A percentile compares a stretch with the other conserved stretches of the same genome.
phyloP scores from a whole-genome alignment of 2,888 invertebrate species.

The Drosophila pseudotalamancana region DNA sequence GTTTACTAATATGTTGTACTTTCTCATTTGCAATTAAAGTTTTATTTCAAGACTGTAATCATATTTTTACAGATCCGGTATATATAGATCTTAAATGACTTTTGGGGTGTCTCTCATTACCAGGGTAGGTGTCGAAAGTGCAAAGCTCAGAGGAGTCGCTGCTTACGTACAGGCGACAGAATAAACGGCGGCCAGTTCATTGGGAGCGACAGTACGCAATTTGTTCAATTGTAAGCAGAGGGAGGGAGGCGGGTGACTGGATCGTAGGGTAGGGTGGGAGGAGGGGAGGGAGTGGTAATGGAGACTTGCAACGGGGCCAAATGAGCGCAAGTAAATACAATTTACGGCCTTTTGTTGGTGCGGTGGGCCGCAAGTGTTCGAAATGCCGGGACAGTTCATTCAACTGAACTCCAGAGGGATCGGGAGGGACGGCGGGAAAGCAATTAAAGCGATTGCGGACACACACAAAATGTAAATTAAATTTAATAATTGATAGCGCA shows the following conservation, averaged over 20 bases:
- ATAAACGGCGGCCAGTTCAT: constrained; percentile 63
- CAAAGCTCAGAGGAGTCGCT: constrained; percentile 36
- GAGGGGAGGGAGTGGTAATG: not conserved
- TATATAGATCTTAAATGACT: constrained; percentile 33
- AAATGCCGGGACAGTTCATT: constrained; percentile 47
- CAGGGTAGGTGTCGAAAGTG: constrained; percentile 37
- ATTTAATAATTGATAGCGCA: constrained; percentile 77
- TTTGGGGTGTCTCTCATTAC: constrained; percentile 18
- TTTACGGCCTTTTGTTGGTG: constrained; percentile 74
- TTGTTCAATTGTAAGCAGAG: constrained; percentile 51
- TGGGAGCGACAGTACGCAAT: constrained; percentile 55
- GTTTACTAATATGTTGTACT: no score
- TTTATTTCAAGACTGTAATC: no score
- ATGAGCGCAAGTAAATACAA: constrained; percentile 74
- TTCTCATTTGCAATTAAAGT: no score
- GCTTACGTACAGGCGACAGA: constrained; percentile 49
- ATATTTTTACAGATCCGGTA: no score
- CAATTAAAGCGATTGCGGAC: constrained; percentile 72
- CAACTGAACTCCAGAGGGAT: constrained; percentile 30
- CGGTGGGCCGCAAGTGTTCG: constrained; percentile 61
- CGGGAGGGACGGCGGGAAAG: constrained; percentile 36
- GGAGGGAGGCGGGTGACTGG: constrained; percentile 6
- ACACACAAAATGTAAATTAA: constrained; percentile 75
- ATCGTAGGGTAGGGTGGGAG: no score
- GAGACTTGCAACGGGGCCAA: constrained; percentile 43